phyloP scores from a whole-genome alignment of 2,113 vertebrate species.

The Gobius niger region DNA sequence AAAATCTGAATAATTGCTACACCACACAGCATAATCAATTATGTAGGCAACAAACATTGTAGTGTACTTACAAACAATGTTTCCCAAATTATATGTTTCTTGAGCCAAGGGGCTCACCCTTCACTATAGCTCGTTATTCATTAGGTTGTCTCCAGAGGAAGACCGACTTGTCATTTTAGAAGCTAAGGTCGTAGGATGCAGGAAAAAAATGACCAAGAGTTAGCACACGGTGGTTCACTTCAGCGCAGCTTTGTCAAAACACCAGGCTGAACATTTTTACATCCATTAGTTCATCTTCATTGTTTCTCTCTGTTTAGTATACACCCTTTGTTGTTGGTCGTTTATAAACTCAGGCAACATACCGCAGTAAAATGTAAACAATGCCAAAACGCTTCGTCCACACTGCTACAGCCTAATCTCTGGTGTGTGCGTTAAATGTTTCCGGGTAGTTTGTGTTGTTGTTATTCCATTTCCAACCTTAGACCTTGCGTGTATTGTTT shows the following conservation, averaged over 20 bases:
- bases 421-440: conserved; percentile 67
- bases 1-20: background rate
- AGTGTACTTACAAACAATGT: conserved; percentile 41
- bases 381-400: conserved; percentile 59
- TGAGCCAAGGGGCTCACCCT: conserved; percentile 51
- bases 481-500: background rate
- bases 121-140: conserved; percentile 49
- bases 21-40: background rate
- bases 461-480: background rate
- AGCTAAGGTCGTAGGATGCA: conserved; percentile 26
- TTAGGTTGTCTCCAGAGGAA: conserved; percentile 33
- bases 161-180: conserved; percentile 63
- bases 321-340: conserved; percentile 29
- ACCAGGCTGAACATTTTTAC: background rate
- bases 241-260: conserved; percentile 17
- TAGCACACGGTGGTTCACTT: conserved; percentile 64
- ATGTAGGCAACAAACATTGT: background rate
- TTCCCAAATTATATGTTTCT: conserved; percentile 17
- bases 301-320: background rate
- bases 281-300: background rate
- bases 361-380: conserved; percentile 73
- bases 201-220: conserved; percentile 41
- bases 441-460: conserved; percentile 62
- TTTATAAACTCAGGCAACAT: conserved; percentile 20
- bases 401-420: conserved; percentile 73